Conservation (phyloP, 1,140 invertebrate genomes). For the Drosophila bocqueti region DNA sequence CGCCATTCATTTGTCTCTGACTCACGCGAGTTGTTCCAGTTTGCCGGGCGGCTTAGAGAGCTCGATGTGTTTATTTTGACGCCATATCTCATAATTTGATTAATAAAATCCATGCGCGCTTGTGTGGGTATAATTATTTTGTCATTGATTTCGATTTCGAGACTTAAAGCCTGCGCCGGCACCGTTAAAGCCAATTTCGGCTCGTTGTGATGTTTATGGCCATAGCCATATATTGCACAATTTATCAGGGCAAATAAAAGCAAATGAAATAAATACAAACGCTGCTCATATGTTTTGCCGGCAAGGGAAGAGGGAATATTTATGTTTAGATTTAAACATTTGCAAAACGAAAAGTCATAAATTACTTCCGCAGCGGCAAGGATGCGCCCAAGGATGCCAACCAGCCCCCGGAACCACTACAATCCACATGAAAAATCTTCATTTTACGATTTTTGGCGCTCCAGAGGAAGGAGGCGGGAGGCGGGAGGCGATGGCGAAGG, state of each 20-base stretch:
- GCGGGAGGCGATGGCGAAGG: constrained; percentile 6
- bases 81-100: constrained; percentile 80
- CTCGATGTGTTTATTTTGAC: constrained; percentile 76
- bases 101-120: constrained; percentile 46
- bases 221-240: constrained; percentile 74
- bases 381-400: constrained; percentile 65
- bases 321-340: constrained; percentile 83
- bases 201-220: constrained; percentile 60
- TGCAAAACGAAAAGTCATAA: constrained; percentile 84
- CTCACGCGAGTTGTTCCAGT: constrained; percentile 60
- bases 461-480: background rate
- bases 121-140: constrained; percentile 59
- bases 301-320: constrained; percentile 58
- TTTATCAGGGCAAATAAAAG: constrained; percentile 80
- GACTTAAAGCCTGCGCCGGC: constrained; percentile 53
- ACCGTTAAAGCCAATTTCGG: constrained; percentile 68
- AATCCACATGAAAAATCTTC: constrained; percentile 84
- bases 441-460: constrained; percentile 79
- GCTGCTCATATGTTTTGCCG: constrained; percentile 71
- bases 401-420: constrained; percentile 34
- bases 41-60: constrained; percentile 40
- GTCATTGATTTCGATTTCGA: constrained; percentile 53
- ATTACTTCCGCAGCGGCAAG: constrained; percentile 80
- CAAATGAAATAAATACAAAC: constrained; percentile 77
- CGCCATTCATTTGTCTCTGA: constrained; percentile 66